Evolutionary conservation across 2,113 vertebrate genomes (phyloP), one percentile per base, ranked within the genome.

Genomic region (Engystomops pustulosus): DNA sequence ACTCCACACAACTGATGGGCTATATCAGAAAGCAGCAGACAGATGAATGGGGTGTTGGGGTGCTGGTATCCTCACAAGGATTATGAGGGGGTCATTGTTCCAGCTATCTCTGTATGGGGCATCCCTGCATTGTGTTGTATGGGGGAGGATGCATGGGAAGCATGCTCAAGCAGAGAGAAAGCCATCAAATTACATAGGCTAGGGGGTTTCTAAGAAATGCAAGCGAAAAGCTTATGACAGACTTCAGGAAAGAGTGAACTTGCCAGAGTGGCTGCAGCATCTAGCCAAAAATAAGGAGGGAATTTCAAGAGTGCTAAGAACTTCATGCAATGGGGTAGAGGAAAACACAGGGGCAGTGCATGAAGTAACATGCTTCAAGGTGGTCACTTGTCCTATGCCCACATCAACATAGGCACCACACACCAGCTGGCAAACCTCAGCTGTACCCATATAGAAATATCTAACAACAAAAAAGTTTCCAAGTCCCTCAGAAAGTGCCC

Each of bases 1-100:
- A 23, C 20, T 30, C n/a, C 34, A 14, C 11, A 53, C 27, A 11
- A 62, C 14, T 32, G 14, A 32, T 32, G 3, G 2, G 0, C 9
- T 27, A 71, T 1, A 72, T 27, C 27, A 17, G 23, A 15, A 34
- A 44, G n/a, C 11, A 14, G 30, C 49, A 17, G n/a, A 58, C 25
- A 15, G 3, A 58, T 55, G 74, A 8, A 38, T 3, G 30, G 70
- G 4, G 41, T n/a, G n/a, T n/a, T n/a, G n/a, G n/a, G n/a, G n/a
- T n/a, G n/a, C n/a, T n/a, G n/a, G n/a, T n/a, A n/a, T n/a, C n/a
- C n/a, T n/a, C n/a, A n/a, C n/a, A n/a, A n/a, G 47, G 75, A 70
- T 70, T 32, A 70, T 27, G 67, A 70, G 55, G 82, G 53, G 75
- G 75, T 85, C 83, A 79, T 84, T 84, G 83, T 84, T 58, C 68